Percentiles rank a stretch among this genome's conserved stretches.
These are phyloP conservation scores for Thermophis baileyi DNA, from an alignment of 2,113 vertebrate species.

Conservation along the genomic window DNA sequence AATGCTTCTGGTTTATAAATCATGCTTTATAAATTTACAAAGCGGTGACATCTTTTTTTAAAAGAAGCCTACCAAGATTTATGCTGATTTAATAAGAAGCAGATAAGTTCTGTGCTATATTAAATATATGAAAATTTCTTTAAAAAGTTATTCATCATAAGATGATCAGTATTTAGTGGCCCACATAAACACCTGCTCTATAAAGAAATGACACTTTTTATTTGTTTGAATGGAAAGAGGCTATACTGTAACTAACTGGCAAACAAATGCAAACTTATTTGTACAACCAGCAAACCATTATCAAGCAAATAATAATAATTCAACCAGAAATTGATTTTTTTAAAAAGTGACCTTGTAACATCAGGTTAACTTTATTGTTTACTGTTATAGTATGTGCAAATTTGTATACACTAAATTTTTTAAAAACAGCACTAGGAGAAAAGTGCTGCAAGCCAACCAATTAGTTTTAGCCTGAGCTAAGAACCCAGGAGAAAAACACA, in stretches of 20 bases:
- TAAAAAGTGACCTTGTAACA: neutral
- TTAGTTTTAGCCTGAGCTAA: neutral
- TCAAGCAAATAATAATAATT: neutral
- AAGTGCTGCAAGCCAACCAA: neutral
- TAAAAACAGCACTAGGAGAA: neutral
- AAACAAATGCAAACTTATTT: neutral
- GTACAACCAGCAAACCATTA: neutral
- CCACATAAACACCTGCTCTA: neutral
- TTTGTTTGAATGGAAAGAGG: neutral
- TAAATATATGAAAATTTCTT: neutral
- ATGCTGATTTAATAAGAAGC: neutral
- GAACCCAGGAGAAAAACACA: neutral
- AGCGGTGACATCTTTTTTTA: neutral
- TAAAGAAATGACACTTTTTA: neutral
- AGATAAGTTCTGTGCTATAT: neutral
- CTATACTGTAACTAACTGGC: neutral
- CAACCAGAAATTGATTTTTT: neutral
- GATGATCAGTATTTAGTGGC: neutral
- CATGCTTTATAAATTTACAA: neutral
- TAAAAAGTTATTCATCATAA: neutral
- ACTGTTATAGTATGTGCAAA: neutral
- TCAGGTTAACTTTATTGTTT: neutral
- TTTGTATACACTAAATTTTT: neutral
- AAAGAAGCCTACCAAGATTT: neutral
- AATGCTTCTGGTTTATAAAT: neutral